Base-by-base conservation (phyloP, 1,140 invertebrate genomes). In the Teleogryllus occipitalis region DNA sequence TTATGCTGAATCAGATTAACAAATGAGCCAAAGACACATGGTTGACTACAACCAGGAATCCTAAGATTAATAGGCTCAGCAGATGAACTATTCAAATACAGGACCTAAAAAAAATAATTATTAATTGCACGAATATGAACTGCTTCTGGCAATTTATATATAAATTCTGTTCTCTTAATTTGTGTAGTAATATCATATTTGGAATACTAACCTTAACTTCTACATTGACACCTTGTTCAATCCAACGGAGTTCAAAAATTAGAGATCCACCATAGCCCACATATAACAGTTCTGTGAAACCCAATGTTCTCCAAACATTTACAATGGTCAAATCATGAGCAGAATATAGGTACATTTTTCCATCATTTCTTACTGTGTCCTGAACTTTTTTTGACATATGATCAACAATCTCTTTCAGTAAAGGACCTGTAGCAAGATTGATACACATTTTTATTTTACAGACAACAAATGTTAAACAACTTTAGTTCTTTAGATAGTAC, bases 321-420 rank as follows among this genome's bases (percentile, higher is more conserved):
- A 94, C 91, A n/a, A 94, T 83, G 0, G 91, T 93, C 5, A 93
- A 86, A 84, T 95, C 93, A 83, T 95, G 93, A 0, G 87, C 93
- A 0, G 93, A 89, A 85, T 93, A 94, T 12, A 92, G 83, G 82
- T 89, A 88, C 78, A 91, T 85, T 82, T 88, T 88, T 46, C 86
- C 86, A 76, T 85, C 82, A 8, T 84, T 84, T 77, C 79, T 83
- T 7, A 87, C 81, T 75, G 83, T 83, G 10, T 83, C 84, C 27
- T 83, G 82, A 7, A 82, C 80, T 73, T 80, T 82, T 7, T 82
- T 79, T 77, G 84, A 81, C 86, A 89, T 87, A 15, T 83, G 81
- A 3, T 82, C 75, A n/a, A 87, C 80, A 65, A 89, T 84, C 47
- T 87, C 84, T 79, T 86, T 86, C 4, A 89, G 72, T 18, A 89